Conservation (phyloP, 2,888 invertebrate species). For the Clanis bilineata region DNA sequence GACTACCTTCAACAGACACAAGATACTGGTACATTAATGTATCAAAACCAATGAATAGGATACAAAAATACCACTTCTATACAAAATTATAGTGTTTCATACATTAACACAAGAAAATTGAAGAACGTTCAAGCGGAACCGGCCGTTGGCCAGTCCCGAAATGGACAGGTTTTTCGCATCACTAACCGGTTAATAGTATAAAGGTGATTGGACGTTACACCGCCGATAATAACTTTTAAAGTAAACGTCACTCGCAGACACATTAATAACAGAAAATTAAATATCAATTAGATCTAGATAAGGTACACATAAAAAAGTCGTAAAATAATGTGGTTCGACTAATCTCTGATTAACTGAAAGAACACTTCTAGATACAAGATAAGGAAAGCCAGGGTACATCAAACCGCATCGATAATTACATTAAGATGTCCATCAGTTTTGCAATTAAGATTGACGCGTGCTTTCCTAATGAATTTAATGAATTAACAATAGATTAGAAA, state of each 20-base stretch:
- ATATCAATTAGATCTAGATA: neutral
- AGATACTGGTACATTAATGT: neutral
- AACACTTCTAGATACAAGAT: neutral
- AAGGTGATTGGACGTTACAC: conserved; percentile 36
- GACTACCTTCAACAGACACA: neutral
- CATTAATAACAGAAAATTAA: neutral
- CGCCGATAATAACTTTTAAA: conserved; percentile 17
- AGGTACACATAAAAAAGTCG: neutral
- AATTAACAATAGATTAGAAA: conserved; percentile 70
- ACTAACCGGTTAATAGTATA: conserved; percentile 46
- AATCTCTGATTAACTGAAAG: neutral
- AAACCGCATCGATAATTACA: conserved; percentile 11
- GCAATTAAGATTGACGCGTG: conserved; percentile 57
- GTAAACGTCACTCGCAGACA: conserved; percentile 3
- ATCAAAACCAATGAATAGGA: neutral
- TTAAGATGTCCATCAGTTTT: conserved; percentile 37
- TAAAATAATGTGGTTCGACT: neutral
- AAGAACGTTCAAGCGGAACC: conserved; percentile 30
- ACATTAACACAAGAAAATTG: conserved; percentile 24
- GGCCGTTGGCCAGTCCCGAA: conserved; percentile 27
- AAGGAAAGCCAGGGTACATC: conserved; percentile 8
- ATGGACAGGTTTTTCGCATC: conserved; percentile 40
- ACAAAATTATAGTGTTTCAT: neutral
- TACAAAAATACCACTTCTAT: neutral
- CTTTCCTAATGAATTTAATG: conserved; percentile 68